A percentile compares a stretch with the other conserved stretches of the same genome.
Conservation (phyloP, 2,113 vertebrate genomes). For the Myiopsitta monachus region DNA sequence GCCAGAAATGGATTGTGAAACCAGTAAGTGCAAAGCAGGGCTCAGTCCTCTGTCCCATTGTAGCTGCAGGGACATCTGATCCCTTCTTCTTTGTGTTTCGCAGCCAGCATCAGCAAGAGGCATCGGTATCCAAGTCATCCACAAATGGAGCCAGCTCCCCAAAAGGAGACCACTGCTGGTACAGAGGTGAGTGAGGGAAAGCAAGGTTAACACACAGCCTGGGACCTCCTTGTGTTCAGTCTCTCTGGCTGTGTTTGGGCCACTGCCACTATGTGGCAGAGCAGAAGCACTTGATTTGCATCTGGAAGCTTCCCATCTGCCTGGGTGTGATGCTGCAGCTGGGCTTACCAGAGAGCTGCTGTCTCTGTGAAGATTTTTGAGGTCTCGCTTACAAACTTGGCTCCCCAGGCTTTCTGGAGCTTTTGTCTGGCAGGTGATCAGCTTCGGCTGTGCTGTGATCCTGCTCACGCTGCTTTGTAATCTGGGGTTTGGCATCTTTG, state of each 20-base stretch:
- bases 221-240: background rate
- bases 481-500: background rate
- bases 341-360: background rate
- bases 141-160: slow-evolving; percentile 97
- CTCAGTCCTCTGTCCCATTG: background rate
- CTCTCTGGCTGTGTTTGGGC: background rate
- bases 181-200: slow-evolving; percentile 84
- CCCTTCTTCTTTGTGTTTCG: background rate
- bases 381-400: background rate
- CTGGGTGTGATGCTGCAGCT: background rate
- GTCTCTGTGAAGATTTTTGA: background rate
- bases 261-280: background rate
- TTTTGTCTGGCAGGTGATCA: background rate
- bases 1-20: slow-evolving; percentile 97
- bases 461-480: background rate
- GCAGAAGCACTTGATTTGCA: background rate
- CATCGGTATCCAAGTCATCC: slow-evolving; percentile 96
- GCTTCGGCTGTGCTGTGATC: background rate
- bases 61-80: background rate
- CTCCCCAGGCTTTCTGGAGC: background rate
- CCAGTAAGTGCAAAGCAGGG: slow-evolving; percentile 79
- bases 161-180: slow-evolving; percentile 91
- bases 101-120: slow-evolving; percentile 96
- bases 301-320: background rate
- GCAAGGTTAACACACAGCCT: background rate